Percentiles rank a stretch among this genome's conserved stretches.
phyloP scores from a whole-genome alignment of 2,888 invertebrate genomes.

The Blera fallax region DNA sequence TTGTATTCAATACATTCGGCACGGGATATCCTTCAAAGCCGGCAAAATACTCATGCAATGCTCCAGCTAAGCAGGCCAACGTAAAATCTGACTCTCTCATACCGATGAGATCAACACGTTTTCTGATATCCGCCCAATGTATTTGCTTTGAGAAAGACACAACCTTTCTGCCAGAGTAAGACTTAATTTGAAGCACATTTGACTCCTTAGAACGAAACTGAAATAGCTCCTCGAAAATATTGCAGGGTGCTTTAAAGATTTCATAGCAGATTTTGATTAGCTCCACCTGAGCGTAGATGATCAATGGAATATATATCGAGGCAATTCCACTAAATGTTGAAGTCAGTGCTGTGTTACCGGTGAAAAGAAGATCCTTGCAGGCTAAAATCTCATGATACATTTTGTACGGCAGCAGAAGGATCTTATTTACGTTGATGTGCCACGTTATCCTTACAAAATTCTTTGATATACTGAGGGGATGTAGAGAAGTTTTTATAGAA shows the following conservation, averaged over 20 bases:
- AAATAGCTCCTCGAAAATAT: slow-evolving; percentile 80
- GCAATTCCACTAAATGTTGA: slow-evolving; percentile 78
- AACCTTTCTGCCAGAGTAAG: slow-evolving; percentile 80
- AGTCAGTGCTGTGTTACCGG: slow-evolving; percentile 76
- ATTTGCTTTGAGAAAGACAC: slow-evolving; percentile 80
- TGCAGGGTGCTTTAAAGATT: slow-evolving; percentile 79
- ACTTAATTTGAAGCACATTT: slow-evolving; percentile 79
- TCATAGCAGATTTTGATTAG: slow-evolving; percentile 78
- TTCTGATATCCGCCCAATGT: slow-evolving; percentile 78
- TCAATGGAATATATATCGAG: slow-evolving; percentile 78
- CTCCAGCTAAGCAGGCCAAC: slow-evolving; percentile 78
- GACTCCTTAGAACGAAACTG: slow-evolving; percentile 77
- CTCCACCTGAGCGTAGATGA: slow-evolving; percentile 79
- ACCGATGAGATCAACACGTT: slow-evolving; percentile 76
- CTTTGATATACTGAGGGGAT: slow-evolving; percentile 81
- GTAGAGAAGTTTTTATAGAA: slow-evolving; percentile 80
- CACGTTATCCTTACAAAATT: slow-evolving; percentile 78
- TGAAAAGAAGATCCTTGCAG: slow-evolving; percentile 77
- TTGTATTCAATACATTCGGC: slow-evolving; percentile 78
- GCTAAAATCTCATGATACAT: slow-evolving; percentile 78
- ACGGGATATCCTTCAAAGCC: slow-evolving; percentile 76
- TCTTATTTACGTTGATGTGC: slow-evolving; percentile 77
- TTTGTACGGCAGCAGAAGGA: slow-evolving; percentile 77
- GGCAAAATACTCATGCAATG: slow-evolving; percentile 78
- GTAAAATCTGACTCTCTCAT: slow-evolving; percentile 79